phyloP scores from a whole-genome alignment of 2,888 invertebrate genomes.

The Rhyacophila evoluta region DNA sequence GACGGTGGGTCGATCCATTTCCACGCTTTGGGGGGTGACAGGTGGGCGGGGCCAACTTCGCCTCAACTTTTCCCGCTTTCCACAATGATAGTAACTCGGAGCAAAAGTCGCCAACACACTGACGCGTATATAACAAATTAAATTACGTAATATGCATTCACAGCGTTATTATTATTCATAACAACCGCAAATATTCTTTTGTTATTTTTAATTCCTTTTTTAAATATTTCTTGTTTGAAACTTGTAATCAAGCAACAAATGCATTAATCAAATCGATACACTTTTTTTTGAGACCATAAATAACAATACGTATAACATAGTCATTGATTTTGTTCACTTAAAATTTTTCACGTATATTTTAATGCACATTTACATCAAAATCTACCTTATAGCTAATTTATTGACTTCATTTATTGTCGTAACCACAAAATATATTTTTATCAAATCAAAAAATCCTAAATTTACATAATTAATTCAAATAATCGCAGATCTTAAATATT shows the following conservation, averaged over 20 bases:
- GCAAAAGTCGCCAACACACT: neutral
- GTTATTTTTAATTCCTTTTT: neutral
- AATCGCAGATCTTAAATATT: too few species aligned
- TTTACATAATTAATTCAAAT: too few species aligned
- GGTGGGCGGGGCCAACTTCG: slow-evolving; percentile 37
- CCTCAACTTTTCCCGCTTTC: slow-evolving; percentile 12
- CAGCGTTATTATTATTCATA: neutral
- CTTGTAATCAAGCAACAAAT: too few species aligned
- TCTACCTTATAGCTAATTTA: neutral
- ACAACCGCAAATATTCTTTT: too few species aligned
- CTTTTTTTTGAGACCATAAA: too few species aligned
- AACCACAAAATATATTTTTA: neutral
- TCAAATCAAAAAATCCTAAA: too few species aligned
- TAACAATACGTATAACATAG: too few species aligned
- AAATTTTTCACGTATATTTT: too few species aligned
- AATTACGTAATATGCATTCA: slow-evolving; percentile 12
- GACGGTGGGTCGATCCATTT: slow-evolving; percentile 48
- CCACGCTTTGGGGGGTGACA: slow-evolving; percentile 34
- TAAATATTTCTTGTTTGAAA: too few species aligned
- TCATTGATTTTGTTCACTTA: too few species aligned
- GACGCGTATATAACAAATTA: neutral
- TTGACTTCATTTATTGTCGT: neutral
- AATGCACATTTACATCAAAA: neutral
- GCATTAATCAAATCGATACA: too few species aligned
- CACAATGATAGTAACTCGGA: neutral